phyloP scores from a whole-genome alignment of 2,113 vertebrate species.

The Crotalus horridus region DNA sequence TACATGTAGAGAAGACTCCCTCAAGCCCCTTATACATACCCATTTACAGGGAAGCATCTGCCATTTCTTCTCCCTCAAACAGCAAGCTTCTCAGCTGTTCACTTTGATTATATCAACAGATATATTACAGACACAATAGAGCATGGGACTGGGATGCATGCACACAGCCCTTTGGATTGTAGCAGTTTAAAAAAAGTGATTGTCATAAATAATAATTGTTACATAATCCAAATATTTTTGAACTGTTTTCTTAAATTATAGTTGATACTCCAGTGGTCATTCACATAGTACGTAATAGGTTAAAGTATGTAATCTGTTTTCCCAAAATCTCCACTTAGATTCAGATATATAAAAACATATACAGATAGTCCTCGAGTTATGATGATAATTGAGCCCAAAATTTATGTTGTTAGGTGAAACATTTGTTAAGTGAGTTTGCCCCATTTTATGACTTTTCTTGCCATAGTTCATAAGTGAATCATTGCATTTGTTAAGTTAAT shows the following conservation, averaged over 20 bases:
- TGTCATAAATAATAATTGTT: neutral
- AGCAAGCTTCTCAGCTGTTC: neutral
- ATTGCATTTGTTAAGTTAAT: no score
- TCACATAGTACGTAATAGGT: neutral
- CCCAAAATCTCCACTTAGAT: neutral
- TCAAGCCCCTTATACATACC: neutral
- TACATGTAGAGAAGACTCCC: neutral
- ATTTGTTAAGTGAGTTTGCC: no score
- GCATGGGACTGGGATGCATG: neutral
- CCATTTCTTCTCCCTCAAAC: neutral
- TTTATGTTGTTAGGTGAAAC: no score
- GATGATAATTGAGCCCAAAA: no score
- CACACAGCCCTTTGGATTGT: neutral
- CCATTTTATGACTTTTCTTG: no score
- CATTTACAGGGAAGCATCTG: neutral
- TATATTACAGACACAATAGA: neutral
- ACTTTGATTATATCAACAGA: neutral
- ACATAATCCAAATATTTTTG: neutral
- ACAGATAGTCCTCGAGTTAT: no score
- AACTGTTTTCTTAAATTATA: neutral
- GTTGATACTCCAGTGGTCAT: neutral
- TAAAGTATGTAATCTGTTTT: neutral
- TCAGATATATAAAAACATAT: neutral
- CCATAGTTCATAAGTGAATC: no score
- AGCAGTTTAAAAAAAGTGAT: neutral